phyloP scores from a whole-genome alignment of 2,888 invertebrate species.

The Polymixis flavicincta region DNA sequence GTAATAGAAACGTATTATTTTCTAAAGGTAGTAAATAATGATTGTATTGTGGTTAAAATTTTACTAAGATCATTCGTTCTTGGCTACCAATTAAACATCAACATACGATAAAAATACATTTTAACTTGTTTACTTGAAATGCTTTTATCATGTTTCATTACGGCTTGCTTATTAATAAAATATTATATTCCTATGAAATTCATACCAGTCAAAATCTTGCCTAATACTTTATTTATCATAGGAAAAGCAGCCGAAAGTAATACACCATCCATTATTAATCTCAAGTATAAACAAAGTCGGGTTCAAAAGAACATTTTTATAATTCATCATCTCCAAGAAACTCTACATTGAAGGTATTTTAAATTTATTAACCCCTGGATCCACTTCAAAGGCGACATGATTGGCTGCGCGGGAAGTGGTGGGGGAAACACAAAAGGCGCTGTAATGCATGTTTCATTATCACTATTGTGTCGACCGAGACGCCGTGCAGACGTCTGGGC shows the following conservation, averaged over 20 bases:
- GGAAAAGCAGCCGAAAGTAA: constrained; percentile 34
- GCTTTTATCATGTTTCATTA: not conserved
- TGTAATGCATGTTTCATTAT: constrained; percentile 82
- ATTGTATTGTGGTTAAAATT: not conserved
- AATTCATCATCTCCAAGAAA: constrained; percentile 57
- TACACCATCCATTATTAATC: constrained; percentile 34
- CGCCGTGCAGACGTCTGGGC: constrained; percentile 80
- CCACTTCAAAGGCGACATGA: constrained; percentile 74
- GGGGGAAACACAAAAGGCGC: constrained; percentile 74
- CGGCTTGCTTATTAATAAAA: not conserved
- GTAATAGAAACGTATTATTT: not conserved
- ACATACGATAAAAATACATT: not conserved
- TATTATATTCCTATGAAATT: constrained; percentile 4
- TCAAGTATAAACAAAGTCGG: constrained; percentile 43
- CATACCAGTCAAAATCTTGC: not conserved
- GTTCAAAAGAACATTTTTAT: constrained; percentile 56
- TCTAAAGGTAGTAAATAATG: not conserved
- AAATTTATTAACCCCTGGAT: constrained; percentile 74
- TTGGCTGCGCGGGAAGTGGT: constrained; percentile 72
- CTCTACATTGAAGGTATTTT: constrained; percentile 70
- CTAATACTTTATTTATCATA: constrained; percentile 38
- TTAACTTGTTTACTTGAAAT: not conserved
- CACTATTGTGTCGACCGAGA: constrained; percentile 77
- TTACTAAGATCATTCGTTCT: not conserved
- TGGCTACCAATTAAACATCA: not conserved